Evolutionary conservation across 2,888 invertebrate species (phyloP).

Genomic region (Lithophane socia): DNA sequence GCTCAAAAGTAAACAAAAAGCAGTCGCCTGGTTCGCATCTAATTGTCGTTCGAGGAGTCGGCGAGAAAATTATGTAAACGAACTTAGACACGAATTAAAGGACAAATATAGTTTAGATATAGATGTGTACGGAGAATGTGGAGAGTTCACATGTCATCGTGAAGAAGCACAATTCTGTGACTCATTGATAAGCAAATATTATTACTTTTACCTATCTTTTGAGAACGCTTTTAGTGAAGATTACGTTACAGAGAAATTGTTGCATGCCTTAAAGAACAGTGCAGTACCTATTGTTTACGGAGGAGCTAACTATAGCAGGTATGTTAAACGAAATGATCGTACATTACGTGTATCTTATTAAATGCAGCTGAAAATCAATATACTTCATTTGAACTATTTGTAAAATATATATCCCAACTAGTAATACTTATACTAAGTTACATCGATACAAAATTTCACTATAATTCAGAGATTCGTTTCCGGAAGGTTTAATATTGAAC

Average conservation of each 20-base stretch:
- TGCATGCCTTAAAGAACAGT: constrained; percentile 80
- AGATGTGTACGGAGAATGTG: constrained; percentile 70
- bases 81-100: constrained; percentile 56
- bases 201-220: constrained; percentile 81
- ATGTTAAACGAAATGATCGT: constrained; percentile 3
- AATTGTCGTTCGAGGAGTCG: constrained; percentile 63
- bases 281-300: constrained; percentile 93
- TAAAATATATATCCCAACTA: too few species aligned
- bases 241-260: constrained; percentile 79
- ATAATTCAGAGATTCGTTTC: background rate
- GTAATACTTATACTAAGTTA: background rate
- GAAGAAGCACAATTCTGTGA: constrained; percentile 68
- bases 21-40: constrained; percentile 76
- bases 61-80: constrained; percentile 57
- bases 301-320: constrained; percentile 85
- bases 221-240: constrained; percentile 81
- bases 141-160: constrained; percentile 56
- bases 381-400: background rate
- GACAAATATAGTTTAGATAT: constrained; percentile 52
- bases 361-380: background rate
- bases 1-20: constrained; percentile 68
- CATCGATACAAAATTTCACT: background rate
- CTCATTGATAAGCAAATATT: constrained; percentile 66
- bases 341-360: background rate
- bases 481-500: background rate